Evolutionary conservation across 2,797 vertebrate species (phyloP).

Genomic region (Petrocephalus sullivani): DNA sequence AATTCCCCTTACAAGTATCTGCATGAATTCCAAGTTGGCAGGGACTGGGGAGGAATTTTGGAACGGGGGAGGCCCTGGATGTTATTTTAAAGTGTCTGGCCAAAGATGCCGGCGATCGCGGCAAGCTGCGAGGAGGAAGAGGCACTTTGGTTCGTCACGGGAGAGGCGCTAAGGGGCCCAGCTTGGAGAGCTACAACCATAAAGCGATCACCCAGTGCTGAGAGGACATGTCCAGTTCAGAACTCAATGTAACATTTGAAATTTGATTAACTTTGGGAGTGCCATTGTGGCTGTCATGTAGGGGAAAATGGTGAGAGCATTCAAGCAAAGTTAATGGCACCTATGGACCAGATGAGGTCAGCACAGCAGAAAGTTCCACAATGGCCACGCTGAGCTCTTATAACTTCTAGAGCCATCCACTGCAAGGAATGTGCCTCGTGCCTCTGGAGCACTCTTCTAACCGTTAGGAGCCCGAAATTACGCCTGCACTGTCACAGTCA

Average conservation of each 20-base stretch:
- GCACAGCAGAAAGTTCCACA: not conserved
- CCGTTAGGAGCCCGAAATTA: conserved; percentile 44
- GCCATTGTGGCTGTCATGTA: not conserved
- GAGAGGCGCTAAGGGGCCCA: not conserved
- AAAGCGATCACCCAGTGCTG: conserved; percentile 26
- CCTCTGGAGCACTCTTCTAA: not conserved
- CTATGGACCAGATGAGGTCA: not conserved
- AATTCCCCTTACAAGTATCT: conserved; percentile 33
- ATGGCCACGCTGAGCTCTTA: not conserved
- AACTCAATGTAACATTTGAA: conserved; percentile 23
- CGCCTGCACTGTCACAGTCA: conserved; percentile 47
- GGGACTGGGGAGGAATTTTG: conserved; percentile 27
- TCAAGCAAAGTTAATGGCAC: not conserved
- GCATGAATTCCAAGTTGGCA: conserved; percentile 30
- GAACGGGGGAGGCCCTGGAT: conserved; percentile 23
- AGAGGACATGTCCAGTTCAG: not conserved
- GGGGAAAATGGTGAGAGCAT: not conserved
- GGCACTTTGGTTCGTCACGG: not conserved
- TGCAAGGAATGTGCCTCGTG: not conserved
- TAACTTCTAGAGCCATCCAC: not conserved
- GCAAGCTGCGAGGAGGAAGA: conserved; percentile 19
- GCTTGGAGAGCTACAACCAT: conserved; percentile 18
- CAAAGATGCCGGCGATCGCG: conserved; percentile 1
- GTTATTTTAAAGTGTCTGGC: conserved; percentile 22
- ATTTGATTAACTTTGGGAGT: conserved; percentile 32